Evolutionary conservation across 2,888 invertebrate genomes (phyloP).

Genomic region (Plemyria rubiginata): DNA sequence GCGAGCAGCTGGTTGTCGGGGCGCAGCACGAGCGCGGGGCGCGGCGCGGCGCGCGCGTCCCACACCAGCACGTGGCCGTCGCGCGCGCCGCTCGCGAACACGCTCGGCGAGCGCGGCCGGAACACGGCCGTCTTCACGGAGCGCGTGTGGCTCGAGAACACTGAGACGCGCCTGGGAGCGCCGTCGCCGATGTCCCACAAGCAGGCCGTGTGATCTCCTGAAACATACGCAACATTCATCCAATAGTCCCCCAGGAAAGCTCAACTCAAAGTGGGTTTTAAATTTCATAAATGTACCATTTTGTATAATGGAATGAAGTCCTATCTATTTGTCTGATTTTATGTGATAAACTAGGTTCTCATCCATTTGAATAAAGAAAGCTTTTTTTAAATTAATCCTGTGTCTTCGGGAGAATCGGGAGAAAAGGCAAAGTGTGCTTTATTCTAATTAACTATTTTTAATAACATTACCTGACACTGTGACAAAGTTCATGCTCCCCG

Average conservation of each 20-base stretch:
- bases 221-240: no score
- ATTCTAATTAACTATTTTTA: background rate
- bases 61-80: slow-evolving; percentile 95
- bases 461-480: slow-evolving; percentile 90
- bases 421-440: no score
- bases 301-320: no score
- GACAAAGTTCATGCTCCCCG: slow-evolving; percentile 89
- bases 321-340: background rate
- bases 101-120: slow-evolving; percentile 87
- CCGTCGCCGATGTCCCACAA: slow-evolving; percentile 90
- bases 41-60: slow-evolving; percentile 86
- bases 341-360: no score
- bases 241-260: no score
- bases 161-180: slow-evolving; percentile 71
- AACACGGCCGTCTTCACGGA: slow-evolving; percentile 94
- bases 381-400: no score
- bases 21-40: slow-evolving; percentile 72
- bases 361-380: no score
- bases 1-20: slow-evolving; percentile 90
- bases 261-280: no score
- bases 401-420: no score
- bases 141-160: slow-evolving; percentile 91
- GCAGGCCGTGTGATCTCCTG: slow-evolving; percentile 92
- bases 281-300: no score
- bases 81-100: slow-evolving; percentile 94